Conservation (phyloP, 2,113 vertebrate genomes). For the Centropus unirufus region DNA sequence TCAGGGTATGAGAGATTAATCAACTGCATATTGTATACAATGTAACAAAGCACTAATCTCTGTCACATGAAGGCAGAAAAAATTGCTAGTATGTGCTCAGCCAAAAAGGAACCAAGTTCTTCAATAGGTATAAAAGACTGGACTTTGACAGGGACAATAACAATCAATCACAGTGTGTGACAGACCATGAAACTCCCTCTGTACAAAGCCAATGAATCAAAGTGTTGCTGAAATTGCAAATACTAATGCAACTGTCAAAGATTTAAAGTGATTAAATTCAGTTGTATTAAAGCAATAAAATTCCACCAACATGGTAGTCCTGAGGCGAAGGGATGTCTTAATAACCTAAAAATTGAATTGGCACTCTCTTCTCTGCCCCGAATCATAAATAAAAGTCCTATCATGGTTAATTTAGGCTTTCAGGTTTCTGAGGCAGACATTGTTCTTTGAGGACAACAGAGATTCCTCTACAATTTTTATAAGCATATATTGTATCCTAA, state of each 20-base stretch:
- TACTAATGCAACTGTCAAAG: neutral
- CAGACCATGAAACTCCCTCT: neutral
- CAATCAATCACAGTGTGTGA: neutral
- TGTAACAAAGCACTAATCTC: slow-evolving; percentile 64
- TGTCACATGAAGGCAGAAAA: slow-evolving; percentile 53
- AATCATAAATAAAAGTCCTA: slow-evolving; percentile 11
- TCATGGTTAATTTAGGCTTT: neutral
- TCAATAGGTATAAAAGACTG: slow-evolving; percentile 12
- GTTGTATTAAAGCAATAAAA: neutral
- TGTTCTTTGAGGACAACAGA: neutral
- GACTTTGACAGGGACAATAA: neutral
- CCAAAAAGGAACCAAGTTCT: slow-evolving; percentile 22
- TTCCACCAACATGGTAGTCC: neutral
- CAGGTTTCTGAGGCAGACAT: neutral
- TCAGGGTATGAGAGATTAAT: slow-evolving; percentile 62
- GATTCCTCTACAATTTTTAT: neutral
- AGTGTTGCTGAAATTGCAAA: slow-evolving; percentile 6
- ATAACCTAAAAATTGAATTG: slow-evolving; percentile 38
- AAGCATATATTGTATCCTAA: neutral
- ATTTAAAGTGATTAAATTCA: slow-evolving; percentile 10
- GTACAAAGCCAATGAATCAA: neutral
- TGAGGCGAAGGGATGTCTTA: neutral
- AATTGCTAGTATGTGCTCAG: neutral
- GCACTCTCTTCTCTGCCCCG: neutral
- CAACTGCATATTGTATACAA: slow-evolving; percentile 55